Evolutionary conservation across 1,140 invertebrate genomes (phyloP), one percentile per base, ranked within the genome.

Genomic region (Drosophila santomea): DNA sequence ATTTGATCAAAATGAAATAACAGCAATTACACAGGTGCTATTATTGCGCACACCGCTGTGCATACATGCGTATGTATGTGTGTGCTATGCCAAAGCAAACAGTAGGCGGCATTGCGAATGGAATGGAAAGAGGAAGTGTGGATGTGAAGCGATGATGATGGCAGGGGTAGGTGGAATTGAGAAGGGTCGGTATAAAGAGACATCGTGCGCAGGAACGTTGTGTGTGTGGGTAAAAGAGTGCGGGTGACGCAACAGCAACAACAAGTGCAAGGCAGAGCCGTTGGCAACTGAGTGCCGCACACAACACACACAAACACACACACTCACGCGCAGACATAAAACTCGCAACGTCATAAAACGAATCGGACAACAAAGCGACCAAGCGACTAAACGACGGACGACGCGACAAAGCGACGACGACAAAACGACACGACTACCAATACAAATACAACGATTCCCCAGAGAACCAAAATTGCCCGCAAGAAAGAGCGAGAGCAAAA

Each of bases 241-340:
- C 84, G 83, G 83, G 84, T 88, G 83, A 88, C 83, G 84, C 83
- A 88, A 88, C 84, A 89, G 84, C 80, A 88, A 88, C 83, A 86
- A 77, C 84, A 88, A 88, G 83, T 88, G 83, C 80, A 88, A 80
- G 80, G 55, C 80, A 81, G 82, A 78, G 75, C 75, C 75, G 83
- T 86, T 86, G 84, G 84, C 84, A 88, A 88, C 84, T 77, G 73
- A 84, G 77, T 67, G 80, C 76, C 48, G 48, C 45, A 36, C 51
- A 32, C 7, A 32, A 67, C 35, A 81, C 56, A 73, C 36, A 57
- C 25, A 47, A 14, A 48, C 47, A 57, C 23, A 59, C 38, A 78
- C 28, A 52, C 41, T 38, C 23, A 50, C 38, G 43, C 35, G 73
- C 78, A 81, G 78, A 73, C 83, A 86, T 79, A 79, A 86, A 86